A percentile compares a stretch with the other conserved stretches of the same genome.
phyloP scores from a whole-genome alignment of 2,797 vertebrate species.

The Alauda arvensis region DNA sequence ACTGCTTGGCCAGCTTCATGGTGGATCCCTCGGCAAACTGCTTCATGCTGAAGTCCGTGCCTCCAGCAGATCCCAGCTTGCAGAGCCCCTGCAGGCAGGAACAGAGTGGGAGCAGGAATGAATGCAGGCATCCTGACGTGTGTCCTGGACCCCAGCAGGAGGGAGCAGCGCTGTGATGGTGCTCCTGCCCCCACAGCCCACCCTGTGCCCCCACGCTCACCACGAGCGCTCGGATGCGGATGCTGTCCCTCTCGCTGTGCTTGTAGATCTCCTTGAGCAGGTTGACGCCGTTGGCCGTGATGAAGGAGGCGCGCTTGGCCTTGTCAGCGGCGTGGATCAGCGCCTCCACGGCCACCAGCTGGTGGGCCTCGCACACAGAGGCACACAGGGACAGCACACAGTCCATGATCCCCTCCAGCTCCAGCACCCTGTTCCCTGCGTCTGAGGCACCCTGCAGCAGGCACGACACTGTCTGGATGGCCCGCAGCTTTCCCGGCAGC shows the following conservation, averaged over 20 bases:
- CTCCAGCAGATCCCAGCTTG: conserved; percentile 94
- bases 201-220: conserved; percentile 57
- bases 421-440: conserved; percentile 88
- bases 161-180: rapidly evolving
- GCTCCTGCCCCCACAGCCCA: rapidly evolving
- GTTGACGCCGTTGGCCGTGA: conserved; percentile 90
- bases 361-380: conserved; percentile 83
- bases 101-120: not conserved
- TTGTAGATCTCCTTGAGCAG: conserved; percentile 97
- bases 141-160: not conserved
- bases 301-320: conserved; percentile 94
- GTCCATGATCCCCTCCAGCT: conserved; percentile 93
- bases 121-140: rapidly evolving
- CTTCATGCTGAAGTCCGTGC: conserved; percentile 98
- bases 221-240: conserved; percentile 94
- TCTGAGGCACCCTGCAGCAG: conserved; percentile 94
- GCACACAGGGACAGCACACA: conserved; percentile 88
- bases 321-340: conserved; percentile 94
- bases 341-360: conserved; percentile 93
- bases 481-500: conserved; percentile 81
- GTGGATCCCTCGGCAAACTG: conserved; percentile 98
- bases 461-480: conserved; percentile 91
- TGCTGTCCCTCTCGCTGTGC: conserved; percentile 90
- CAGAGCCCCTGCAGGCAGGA: conserved; percentile 83
- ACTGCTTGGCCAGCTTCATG: conserved; percentile 93